phyloP scores from a whole-genome alignment of 2,888 invertebrate species.

The Lithosia quadra region DNA sequence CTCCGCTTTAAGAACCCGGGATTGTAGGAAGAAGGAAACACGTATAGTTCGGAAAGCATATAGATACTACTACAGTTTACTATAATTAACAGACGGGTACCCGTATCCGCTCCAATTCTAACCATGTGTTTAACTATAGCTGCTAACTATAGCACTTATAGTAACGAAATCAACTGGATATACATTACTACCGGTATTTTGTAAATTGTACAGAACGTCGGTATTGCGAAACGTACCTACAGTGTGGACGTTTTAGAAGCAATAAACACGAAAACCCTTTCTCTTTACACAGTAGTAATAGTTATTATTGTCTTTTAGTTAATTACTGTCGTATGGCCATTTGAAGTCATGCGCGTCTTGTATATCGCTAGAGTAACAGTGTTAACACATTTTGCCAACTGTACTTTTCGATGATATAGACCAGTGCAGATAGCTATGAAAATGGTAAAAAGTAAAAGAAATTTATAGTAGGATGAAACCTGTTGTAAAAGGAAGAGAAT shows the following conservation, averaged over 20 bases:
- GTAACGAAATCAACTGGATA: slow-evolving; percentile 12
- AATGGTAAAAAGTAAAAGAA: too few relatives aligned
- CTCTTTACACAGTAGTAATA: slow-evolving; percentile 16
- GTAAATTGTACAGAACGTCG: background rate
- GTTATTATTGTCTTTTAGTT: slow-evolving; percentile 1
- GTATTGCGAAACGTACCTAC: slow-evolving; percentile 4
- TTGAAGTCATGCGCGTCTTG: background rate
- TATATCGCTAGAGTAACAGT: background rate
- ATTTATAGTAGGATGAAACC: too few relatives aligned
- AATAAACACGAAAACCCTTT: slow-evolving; percentile 15
- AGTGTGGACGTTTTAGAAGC: background rate
- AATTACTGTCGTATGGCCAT: background rate
- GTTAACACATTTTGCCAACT: background rate
- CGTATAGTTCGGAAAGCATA: too few relatives aligned
- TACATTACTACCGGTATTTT: slow-evolving; percentile 1
- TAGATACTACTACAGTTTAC: too few relatives aligned
- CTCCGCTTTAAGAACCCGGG: too few relatives aligned
- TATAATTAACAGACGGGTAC: too few relatives aligned
- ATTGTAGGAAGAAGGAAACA: too few relatives aligned
- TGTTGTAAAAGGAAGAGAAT: too few relatives aligned
- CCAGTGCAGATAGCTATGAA: too few relatives aligned
- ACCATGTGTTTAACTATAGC: background rate
- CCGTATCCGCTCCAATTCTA: background rate
- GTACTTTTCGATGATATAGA: too few relatives aligned
- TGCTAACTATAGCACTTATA: background rate